Base-by-base conservation (phyloP, 2,113 vertebrate species). In the Otis tarda region DNA sequence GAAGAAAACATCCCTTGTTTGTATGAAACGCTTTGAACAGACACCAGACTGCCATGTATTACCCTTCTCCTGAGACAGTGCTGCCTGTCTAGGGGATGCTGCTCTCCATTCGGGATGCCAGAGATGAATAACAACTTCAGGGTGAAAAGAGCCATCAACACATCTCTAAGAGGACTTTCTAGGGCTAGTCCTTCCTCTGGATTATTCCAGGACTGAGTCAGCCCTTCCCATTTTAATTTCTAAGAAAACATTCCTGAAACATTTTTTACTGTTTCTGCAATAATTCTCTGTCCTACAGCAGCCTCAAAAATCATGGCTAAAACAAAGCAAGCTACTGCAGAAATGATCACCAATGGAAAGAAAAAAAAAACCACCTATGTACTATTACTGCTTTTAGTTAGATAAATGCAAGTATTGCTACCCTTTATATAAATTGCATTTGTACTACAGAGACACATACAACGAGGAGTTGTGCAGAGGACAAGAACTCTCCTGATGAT, bases 231-330 rank as follows among this genome's bases (percentile, higher is more conserved):
- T 19, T 80, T 75, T 45, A 37, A 84, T 53, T 89, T 80, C 77
- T 79, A 89, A 80, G 70, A 91, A 83, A 91, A 83, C 39, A 88
- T 63, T 87, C 57, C 57, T 76, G 20, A 75, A 69, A 55, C 83
- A 28, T 22, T 69, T 82, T 79, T 86, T 87, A 90, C 45, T 53
- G 41, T 52, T 94, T 91, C 47, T 90, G 57, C 35, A 92, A 27
- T 69, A 94, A 59, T 31, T 60, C 30, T n/a, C 12, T 60, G 47
- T 75, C 27, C 56, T 61, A 47, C 7, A 71, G 25, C 25, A 73
- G 79, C 53, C 73, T 93, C 30, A 89, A 57, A 85, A 89, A 63
- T 28, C 37, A 61, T 0, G 0, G 33, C 57, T 65, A 67, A 81
- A 80, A 49, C n/a, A 94, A 81, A 80, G 53, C 30, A 94, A 94